Percentiles rank a stretch among this genome's conserved stretches.
These are phyloP conservation scores for Balearica regulorum DNA, from an alignment of 2,797 vertebrate genomes.

Conservation along the genomic window DNA sequence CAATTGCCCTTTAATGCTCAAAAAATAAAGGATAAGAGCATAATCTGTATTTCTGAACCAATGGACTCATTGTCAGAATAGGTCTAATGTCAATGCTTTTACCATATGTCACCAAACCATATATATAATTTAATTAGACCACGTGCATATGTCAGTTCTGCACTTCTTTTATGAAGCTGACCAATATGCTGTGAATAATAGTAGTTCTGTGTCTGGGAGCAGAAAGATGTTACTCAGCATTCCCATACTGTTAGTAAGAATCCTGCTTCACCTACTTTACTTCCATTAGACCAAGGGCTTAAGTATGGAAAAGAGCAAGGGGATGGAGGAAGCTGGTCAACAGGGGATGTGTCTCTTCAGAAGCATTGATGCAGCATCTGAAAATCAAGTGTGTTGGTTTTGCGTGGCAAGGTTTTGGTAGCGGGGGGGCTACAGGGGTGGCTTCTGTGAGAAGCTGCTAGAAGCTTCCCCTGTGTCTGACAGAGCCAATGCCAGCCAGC, in stretches of 20 bases:
- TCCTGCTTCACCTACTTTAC: neutral
- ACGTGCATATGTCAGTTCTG: neutral
- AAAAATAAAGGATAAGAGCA: neutral
- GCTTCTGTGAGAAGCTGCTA: no score
- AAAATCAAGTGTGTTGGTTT: neutral
- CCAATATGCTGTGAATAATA: neutral
- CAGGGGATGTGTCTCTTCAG: fast-evolving
- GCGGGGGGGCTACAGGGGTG: no score
- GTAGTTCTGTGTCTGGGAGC: neutral
- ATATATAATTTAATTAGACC: neutral
- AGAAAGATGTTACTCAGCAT: neutral
- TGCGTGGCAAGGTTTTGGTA: no score
- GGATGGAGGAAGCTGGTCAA: neutral
- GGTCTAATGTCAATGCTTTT: neutral
- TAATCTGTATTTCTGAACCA: neutral
- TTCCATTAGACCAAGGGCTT: neutral
- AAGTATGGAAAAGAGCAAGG: neutral
- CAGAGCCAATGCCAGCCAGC: no score
- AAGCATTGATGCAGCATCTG: neutral
- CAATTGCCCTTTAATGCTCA: neutral
- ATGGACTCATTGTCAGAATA: neutral
- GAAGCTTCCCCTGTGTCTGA: no score
- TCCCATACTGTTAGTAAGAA: neutral
- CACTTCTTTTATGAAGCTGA: neutral
- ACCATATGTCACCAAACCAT: neutral